Conservation (phyloP, 2,113 vertebrate genomes). For the Herpetotheres cachinnans region DNA sequence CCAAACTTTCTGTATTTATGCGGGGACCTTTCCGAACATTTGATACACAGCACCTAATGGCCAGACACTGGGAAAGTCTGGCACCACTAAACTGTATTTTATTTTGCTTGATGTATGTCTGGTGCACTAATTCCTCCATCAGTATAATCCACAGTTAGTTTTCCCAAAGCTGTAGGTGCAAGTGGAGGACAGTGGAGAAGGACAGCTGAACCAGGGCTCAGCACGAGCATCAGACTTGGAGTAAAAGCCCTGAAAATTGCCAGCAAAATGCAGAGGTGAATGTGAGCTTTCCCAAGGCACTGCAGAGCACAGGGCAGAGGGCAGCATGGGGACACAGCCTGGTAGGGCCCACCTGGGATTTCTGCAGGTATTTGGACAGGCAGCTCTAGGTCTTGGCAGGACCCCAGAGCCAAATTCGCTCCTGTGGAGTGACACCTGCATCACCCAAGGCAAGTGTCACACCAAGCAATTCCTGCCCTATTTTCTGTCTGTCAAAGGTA, state of each 20-base stretch:
- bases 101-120: background rate
- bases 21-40: background rate
- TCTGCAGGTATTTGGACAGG: background rate
- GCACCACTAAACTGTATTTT: background rate
- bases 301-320: background rate
- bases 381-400: background rate
- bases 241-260: background rate
- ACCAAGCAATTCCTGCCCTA: background rate
- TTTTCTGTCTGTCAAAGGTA: background rate
- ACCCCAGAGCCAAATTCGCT: rapidly evolving
- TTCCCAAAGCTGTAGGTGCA: background rate
- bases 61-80: background rate
- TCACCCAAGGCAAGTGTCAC: background rate
- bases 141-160: background rate
- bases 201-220: background rate
- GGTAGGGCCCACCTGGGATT: background rate
- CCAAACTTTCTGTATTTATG: background rate
- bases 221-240: background rate
- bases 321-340: background rate
- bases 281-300: background rate
- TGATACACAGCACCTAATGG: background rate
- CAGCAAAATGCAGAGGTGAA: background rate
- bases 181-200: background rate
- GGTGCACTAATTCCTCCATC: background rate
- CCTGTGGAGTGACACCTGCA: rapidly evolving